Evolutionary conservation across 1,140 invertebrate genomes (phyloP), one percentile per base, ranked within the genome.

Genomic region (Drosophila sp.): DNA sequence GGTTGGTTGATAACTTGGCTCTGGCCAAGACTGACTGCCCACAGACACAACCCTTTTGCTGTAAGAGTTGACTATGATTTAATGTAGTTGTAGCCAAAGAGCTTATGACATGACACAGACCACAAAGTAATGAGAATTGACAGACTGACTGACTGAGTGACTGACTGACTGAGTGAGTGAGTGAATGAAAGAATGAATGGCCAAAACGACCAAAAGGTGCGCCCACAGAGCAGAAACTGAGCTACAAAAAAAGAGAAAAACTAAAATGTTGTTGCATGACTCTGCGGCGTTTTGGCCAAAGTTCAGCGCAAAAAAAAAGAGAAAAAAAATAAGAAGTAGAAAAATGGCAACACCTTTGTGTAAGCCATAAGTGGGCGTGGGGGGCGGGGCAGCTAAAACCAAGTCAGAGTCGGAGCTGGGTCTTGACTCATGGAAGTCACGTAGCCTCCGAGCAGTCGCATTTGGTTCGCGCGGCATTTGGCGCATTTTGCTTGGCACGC

Each of bases 341-440:
- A 29, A 41, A 57, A 51, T 56, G 64, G 54, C 71, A 73, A 73
- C 72, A 74, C 66, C 66, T 74, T 72, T 58, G 14, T 38, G 46
- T 48, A 21, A 46, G 43, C 16, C 14, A 53, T 25, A 34, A 45
- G 14, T 34, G 25, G 13, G 14, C 50, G 67, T 36, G 32, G 53
- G 41, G 61, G 59, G 59, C 51, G 67, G 38, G 67, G 51, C 51
- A 29, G 34, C 16, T 29, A 57, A 8, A 38, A 34, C 25, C 41
- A 40, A 63, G 67, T 40, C 56, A 65, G 21, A 21, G 21, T 21
- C 21, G 27, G 50, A 53, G 48, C 51, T 45, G 48, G 70, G 41
- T 50, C 41, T 77, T 87, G 82, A 87, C 83, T 87, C 82, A 87
- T 87, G 83, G 64, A 79, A 87, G 82, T 87, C 82, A 87, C 82